Evolutionary conservation across 2,888 invertebrate species (phyloP), one percentile per base, ranked within the genome.

Genomic region (Cataglyphis altisquamis): DNA sequence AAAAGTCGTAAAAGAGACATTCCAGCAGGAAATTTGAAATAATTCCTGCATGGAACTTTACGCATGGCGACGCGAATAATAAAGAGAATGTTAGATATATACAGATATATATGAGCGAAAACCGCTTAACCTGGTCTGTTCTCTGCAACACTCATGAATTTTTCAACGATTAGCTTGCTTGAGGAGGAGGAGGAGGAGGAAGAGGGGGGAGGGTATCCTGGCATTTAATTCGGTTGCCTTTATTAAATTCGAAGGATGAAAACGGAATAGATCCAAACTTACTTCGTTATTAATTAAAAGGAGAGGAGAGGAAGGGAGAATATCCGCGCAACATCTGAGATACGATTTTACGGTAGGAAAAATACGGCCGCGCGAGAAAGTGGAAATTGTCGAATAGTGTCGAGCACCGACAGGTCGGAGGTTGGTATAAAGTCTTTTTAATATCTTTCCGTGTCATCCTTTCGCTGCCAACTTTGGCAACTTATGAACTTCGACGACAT

Each of bases 211-310:
- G 29, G n/a, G 36, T 67, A 72, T 68, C 45, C 66, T 39, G 32
- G 36, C 81, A 68, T 80, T 88, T 86, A 88, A 88, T 88, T 88
- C 88, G 62, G 72, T 67, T 70, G 77, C 66, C 75, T 88, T 88
- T 88, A 88, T 88, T 88, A 87, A 87, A 87, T 74, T 82, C 63
- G 82, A 80, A 82, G 83, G 62, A 80, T 25, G 29, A 25, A 21
- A n/a, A 70, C 36, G 39, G 66, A 68, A 66, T 78, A 63, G 66
- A 15, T 39, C 70, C 36, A 67, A 80, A 86, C 78, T 83, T 83
- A 75, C 83, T 85, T 67, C 85, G 89, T 89, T 89, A 88, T 89
- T 89, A 88, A 88, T 86, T 86, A 84, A 86, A 83, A 83, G 66
- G 41, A 78, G 82, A 48, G 12, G 18, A 36, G 45, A 32, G 32